phyloP scores from a whole-genome alignment of 2,888 invertebrate species.

The Euphydryas editha region DNA sequence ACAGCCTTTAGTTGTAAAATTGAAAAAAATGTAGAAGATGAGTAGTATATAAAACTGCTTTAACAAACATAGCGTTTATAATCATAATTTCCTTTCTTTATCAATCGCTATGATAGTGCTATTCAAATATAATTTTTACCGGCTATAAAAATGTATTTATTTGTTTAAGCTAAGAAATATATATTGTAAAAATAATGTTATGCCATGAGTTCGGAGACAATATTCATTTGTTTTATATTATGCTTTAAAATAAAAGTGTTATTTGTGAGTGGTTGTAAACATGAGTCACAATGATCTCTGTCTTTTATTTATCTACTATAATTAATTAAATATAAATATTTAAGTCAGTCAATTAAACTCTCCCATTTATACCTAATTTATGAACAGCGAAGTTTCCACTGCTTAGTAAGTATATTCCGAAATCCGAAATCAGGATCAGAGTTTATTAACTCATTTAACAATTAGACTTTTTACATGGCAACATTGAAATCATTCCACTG shows the following conservation, averaged over 20 bases:
- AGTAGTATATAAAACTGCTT: background rate
- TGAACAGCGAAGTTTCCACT: no score
- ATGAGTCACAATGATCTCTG: constrained; percentile 44
- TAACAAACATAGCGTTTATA: background rate
- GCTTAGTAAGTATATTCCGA: no score
- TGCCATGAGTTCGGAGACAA: constrained; percentile 77
- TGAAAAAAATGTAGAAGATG: background rate
- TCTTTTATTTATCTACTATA: constrained; percentile 27
- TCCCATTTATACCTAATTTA: no score
- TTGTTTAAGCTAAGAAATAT: constrained; percentile 56
- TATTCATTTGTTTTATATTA: constrained; percentile 69
- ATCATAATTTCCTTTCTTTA: no score
- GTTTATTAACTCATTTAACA: no score
- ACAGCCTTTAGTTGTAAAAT: background rate
- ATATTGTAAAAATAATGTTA: constrained; percentile 67
- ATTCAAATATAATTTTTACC: constrained; percentile 15
- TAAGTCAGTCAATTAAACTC: no score
- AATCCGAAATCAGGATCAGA: no score
- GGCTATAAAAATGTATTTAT: constrained; percentile 62
- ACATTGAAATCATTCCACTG: no score
- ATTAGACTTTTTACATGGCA: no score
- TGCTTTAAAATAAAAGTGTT: constrained; percentile 78
- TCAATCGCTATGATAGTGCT: constrained; percentile 16
- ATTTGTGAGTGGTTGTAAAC: constrained; percentile 82
- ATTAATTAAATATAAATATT: background rate